phyloP scores from a whole-genome alignment of 2,797 vertebrate species.

The Coccyzus lansbergi region DNA sequence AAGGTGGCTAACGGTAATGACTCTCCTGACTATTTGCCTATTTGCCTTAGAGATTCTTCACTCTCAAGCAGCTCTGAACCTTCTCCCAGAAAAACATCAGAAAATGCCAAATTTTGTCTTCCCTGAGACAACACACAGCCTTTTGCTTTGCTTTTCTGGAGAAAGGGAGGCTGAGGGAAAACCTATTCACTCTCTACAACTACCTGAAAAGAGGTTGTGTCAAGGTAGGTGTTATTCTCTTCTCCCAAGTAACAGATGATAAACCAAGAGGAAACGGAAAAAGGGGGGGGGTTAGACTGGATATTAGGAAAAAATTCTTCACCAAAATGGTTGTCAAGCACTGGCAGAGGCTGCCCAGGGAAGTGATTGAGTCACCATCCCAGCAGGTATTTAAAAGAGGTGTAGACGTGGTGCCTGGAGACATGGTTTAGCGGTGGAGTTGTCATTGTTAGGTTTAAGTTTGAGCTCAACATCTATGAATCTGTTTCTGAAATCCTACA shows the following conservation, averaged over 20 bases:
- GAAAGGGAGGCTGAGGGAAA: neutral
- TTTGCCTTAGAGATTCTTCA: neutral
- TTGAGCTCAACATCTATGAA: neutral
- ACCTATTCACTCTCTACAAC: neutral
- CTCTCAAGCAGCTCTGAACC: neutral
- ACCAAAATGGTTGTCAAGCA: neutral
- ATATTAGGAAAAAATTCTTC: neutral
- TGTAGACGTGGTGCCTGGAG: neutral
- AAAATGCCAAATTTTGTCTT: neutral
- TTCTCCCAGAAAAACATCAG: neutral
- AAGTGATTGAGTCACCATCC: neutral
- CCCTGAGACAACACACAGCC: neutral
- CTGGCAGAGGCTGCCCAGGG: neutral
- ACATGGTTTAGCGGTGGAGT: neutral
- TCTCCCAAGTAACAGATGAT: neutral
- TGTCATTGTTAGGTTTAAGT: neutral
- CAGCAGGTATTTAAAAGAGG: neutral
- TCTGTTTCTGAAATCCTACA: neutral
- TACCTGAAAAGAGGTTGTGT: neutral
- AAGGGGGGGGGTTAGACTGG: neutral
- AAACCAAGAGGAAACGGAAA: neutral
- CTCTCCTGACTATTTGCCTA: neutral
- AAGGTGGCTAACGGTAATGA: neutral
- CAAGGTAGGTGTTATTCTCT: accelerated
- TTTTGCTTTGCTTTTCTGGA: neutral